Conservation (phyloP, 2,113 vertebrate genomes). For the Chaetorhynchus papuensis region DNA sequence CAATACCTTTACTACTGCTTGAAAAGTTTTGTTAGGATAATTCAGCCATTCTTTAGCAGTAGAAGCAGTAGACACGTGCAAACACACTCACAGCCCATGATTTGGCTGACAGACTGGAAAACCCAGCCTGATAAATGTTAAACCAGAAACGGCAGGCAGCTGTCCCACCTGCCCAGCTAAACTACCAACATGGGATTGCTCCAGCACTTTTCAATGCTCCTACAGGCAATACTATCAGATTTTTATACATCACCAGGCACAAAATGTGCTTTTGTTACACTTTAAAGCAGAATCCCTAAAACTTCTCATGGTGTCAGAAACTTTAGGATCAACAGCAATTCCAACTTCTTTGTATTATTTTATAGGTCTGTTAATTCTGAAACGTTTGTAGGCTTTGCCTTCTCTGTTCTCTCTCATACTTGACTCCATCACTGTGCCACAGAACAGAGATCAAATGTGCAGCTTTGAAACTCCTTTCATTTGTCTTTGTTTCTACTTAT, state of each 20-base stretch:
- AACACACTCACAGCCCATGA: background rate
- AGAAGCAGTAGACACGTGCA: background rate
- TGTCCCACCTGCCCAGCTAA: background rate
- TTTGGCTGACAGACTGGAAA: conserved; percentile 22
- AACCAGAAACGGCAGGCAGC: conserved; percentile 13
- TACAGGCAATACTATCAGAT: background rate
- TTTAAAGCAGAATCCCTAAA: background rate
- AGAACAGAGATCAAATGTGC: background rate
- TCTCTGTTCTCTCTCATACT: background rate
- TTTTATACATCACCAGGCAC: background rate
- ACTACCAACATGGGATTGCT: background rate
- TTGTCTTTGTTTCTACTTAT: background rate
- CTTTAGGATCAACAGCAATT: background rate
- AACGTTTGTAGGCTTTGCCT: background rate
- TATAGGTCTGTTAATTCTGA: background rate
- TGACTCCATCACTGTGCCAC: background rate
- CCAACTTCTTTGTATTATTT: background rate
- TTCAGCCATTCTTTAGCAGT: background rate
- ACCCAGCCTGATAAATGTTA: background rate
- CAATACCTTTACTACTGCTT: background rate
- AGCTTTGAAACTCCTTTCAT: background rate
- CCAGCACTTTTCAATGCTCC: background rate
- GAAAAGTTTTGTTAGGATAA: background rate
- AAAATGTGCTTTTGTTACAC: background rate
- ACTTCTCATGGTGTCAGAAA: background rate